These are phyloP conservation scores for Rhopalosiphum nymphaeae DNA, from an alignment of 2,888 invertebrate genomes.

Conservation along the genomic window DNA sequence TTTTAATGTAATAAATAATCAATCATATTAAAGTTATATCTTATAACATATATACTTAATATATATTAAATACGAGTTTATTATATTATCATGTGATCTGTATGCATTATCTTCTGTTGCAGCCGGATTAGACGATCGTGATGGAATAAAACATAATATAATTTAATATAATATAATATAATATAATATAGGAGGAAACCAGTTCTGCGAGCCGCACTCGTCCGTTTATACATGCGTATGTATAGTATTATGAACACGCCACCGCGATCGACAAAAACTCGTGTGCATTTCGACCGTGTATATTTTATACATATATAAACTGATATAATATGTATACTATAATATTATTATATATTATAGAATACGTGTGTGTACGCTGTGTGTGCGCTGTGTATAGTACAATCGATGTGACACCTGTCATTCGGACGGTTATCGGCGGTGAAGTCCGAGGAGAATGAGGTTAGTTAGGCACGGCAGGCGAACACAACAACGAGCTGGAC, in stretches of 20 bases:
- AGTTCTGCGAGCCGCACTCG: slow-evolving; percentile 35
- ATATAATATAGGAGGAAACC: slow-evolving; percentile 30
- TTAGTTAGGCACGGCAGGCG: slow-evolving; percentile 57
- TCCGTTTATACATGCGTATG: not conserved
- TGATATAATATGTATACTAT: not conserved
- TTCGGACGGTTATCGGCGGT: slow-evolving; percentile 50
- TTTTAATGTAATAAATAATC: no score
- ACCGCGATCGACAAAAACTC: slow-evolving; percentile 46
- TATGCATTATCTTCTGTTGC: not conserved
- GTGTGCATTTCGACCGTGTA: not conserved
- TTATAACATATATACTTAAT: no score
- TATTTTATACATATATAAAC: not conserved
- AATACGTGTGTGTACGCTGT: no score
- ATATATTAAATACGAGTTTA: not conserved
- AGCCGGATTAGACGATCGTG: not conserved
- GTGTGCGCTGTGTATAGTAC: not conserved
- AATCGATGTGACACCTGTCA: slow-evolving; percentile 64
- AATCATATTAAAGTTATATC: no score
- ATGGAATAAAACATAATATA: slow-evolving; percentile 1
- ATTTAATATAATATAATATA: not conserved
- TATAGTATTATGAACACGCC: not conserved
- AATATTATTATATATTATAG: not conserved
- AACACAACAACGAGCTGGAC: not conserved
- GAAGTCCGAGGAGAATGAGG: slow-evolving; percentile 65
- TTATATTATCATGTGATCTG: not conserved